Evolutionary conservation across 2,113 vertebrate species (phyloP).

Genomic region (Sturnira hondurensis): DNA sequence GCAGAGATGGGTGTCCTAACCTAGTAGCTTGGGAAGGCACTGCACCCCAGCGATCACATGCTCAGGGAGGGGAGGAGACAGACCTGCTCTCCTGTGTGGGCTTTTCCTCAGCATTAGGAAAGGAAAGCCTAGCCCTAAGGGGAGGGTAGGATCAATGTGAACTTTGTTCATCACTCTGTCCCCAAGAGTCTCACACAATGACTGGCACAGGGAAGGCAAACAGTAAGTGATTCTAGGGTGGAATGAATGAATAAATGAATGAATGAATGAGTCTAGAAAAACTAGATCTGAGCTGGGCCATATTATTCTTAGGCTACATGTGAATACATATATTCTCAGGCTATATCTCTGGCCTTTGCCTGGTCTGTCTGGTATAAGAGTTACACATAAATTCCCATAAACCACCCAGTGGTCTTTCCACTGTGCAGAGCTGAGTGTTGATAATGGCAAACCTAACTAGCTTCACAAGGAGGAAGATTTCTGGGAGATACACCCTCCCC

Average conservation of each 20-base stretch:
- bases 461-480: neutral
- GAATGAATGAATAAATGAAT: neutral
- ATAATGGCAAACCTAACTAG: neutral
- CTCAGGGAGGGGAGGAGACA: neutral
- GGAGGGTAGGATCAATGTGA: accelerated
- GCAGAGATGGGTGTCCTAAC: accelerated
- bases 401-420: neutral
- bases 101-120: neutral
- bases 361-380: neutral
- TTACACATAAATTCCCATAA: neutral
- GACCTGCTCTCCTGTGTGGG: neutral
- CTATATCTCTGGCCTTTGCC: neutral
- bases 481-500: neutral
- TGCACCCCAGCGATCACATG: neutral
- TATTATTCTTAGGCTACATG: neutral
- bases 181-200: neutral
- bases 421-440: neutral
- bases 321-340: neutral
- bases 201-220: neutral
- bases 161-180: neutral
- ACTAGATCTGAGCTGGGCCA: accelerated
- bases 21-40: too few species aligned
- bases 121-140: neutral
- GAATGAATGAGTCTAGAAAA: neutral
- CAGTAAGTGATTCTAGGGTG: neutral